phyloP scores from a whole-genome alignment of 2,888 invertebrate genomes.

The Drosophila tanythrix region DNA sequence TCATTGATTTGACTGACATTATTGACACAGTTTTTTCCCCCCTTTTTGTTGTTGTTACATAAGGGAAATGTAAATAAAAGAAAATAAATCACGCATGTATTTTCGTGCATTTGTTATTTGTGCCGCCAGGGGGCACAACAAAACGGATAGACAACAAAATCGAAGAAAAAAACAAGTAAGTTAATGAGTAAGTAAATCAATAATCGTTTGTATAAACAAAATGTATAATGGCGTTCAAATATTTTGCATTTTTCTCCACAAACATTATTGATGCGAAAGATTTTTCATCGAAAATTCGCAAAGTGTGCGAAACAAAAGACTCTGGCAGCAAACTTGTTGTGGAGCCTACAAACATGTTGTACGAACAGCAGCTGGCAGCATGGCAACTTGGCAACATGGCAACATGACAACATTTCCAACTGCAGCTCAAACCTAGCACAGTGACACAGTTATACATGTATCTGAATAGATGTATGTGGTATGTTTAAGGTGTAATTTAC shows the following conservation, averaged over 20 bases:
- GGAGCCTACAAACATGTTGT: constrained; percentile 57
- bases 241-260: constrained; percentile 27
- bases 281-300: constrained; percentile 26
- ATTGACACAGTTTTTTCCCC: constrained; percentile 67
- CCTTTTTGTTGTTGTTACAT: constrained; percentile 31
- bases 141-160: neutral
- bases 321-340: constrained; percentile 68
- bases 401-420: constrained; percentile 5
- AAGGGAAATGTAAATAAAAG: constrained; percentile 53
- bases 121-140: constrained; percentile 25
- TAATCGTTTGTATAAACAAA: constrained; percentile 54
- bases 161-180: constrained; percentile 34
- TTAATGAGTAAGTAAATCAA: constrained; percentile 49
- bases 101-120: neutral
- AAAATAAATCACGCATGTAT: neutral
- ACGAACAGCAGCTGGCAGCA: constrained; percentile 8
- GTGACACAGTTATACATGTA: constrained; percentile 58
- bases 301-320: constrained; percentile 69
- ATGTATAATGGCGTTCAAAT: constrained; percentile 53
- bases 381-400: neutral
- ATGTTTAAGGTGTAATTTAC: constrained; percentile 24
- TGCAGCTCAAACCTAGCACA: constrained; percentile 56
- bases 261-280: constrained; percentile 8
- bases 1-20: constrained; percentile 65
- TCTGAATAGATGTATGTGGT: neutral